Conservation (phyloP, 2,113 vertebrate species). For the Anoura caudifer region DNA sequence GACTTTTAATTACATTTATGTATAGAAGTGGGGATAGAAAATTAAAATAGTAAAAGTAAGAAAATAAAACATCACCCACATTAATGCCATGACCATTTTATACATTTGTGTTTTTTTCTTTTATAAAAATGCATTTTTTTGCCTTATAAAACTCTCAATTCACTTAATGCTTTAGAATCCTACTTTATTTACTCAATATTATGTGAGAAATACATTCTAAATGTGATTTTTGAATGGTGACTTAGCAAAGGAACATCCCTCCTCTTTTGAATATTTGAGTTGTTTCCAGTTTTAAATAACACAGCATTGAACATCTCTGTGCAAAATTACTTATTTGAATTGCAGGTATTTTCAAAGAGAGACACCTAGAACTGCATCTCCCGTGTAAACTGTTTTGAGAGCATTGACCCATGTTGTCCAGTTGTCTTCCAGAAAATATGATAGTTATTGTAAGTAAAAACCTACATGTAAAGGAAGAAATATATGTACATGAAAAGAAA, state of each 20-base stretch:
- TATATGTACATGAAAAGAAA: background rate
- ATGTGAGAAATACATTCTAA: background rate
- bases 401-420: background rate
- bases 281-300: constrained; percentile 15
- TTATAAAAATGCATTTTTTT: background rate
- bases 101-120: background rate
- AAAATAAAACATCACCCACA: background rate
- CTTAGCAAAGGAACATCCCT: background rate
- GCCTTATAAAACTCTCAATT: background rate
- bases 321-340: constrained; percentile 6
- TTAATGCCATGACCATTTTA: background rate
- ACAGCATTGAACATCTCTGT: background rate
- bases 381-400: background rate
- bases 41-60: background rate
- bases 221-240: background rate
- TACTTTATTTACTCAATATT: background rate
- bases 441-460: background rate
- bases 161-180: background rate
- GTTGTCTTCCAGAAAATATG: background rate
- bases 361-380: background rate
- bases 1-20: constrained; percentile 15
- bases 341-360: background rate
- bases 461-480: background rate
- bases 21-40: background rate
- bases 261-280: background rate